Conservation (phyloP, 1,140 invertebrate species). For the Atopsyche davidsoni region DNA sequence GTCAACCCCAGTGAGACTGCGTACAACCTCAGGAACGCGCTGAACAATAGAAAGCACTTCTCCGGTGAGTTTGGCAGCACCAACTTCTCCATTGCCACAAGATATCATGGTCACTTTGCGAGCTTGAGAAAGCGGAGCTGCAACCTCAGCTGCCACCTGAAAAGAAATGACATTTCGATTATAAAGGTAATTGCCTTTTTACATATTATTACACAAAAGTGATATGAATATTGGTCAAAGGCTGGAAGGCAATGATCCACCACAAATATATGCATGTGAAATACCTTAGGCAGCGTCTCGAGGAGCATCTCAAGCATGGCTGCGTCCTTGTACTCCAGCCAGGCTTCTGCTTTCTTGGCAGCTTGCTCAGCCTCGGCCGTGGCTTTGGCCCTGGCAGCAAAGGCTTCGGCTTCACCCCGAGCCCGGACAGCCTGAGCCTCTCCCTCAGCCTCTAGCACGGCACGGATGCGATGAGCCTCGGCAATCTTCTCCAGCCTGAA, state of each 20-base stretch:
- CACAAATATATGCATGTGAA: background rate
- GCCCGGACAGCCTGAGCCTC: conserved; percentile 83
- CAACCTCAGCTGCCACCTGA: conserved; percentile 91
- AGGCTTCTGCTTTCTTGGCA: conserved; percentile 94
- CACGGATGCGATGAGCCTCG: conserved; percentile 80
- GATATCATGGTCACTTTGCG: conserved; percentile 95
- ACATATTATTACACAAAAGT: background rate
- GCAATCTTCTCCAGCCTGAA: conserved; percentile 88
- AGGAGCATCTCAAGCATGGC: conserved; percentile 97
- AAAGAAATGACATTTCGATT: too few relatives aligned
- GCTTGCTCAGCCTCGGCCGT: conserved; percentile 95
- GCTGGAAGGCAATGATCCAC: too few relatives aligned
- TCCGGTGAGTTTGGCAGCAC: conserved; percentile 86
- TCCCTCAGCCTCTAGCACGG: conserved; percentile 88
- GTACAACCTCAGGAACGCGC: conserved; percentile 84
- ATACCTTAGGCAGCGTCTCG: conserved; percentile 90
- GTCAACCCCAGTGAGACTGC: conserved; percentile 87
- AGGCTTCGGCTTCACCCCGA: conserved; percentile 77
- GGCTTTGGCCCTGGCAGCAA: conserved; percentile 87
- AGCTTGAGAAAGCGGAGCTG: conserved; percentile 85
- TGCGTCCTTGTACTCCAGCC: conserved; percentile 91
- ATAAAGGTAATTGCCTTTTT: conserved; percentile 1
- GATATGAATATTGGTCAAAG: background rate
- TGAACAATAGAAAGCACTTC: conserved; percentile 91
- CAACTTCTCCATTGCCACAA: conserved; percentile 84